These are phyloP conservation scores for Enteromius viviparus DNA, from an alignment of 2,797 vertebrate genomes.

Conservation along the genomic window DNA sequence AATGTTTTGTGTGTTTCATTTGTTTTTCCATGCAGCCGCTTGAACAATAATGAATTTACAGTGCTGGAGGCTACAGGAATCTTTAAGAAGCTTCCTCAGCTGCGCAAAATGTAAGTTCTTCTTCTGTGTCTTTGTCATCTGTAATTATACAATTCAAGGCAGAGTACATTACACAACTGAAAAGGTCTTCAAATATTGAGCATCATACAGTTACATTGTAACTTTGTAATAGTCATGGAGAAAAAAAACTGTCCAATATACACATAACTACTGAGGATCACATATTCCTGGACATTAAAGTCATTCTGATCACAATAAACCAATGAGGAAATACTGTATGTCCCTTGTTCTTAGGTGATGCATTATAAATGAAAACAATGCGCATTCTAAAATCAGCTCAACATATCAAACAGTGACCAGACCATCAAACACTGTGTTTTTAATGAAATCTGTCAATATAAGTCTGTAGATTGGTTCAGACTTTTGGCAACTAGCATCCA, in stretches of 20 bases:
- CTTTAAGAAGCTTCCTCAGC: slow-evolving; percentile 96
- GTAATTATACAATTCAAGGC: not conserved
- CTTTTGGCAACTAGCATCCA: not conserved
- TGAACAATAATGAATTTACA: slow-evolving; percentile 98
- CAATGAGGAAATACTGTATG: not conserved
- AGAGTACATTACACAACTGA: not conserved
- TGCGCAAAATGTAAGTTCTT: slow-evolving; percentile 94
- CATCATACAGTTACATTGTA: not conserved
- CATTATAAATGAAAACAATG: not conserved
- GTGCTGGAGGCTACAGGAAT: slow-evolving; percentile 95
- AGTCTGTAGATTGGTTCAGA: not conserved
- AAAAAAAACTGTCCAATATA: not conserved
- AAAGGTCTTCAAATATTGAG: not conserved
- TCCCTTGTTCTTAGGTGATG: not conserved
- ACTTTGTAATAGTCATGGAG: not conserved
- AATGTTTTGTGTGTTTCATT: not conserved
- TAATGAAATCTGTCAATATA: not conserved
- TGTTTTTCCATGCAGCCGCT: slow-evolving; percentile 76
- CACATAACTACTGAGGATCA: not conserved
- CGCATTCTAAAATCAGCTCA: not conserved
- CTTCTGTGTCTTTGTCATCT: not conserved
- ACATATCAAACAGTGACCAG: not conserved
- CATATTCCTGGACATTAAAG: not conserved
- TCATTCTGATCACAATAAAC: not conserved
- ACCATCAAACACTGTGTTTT: not conserved